Evolutionary conservation across 2,797 vertebrate genomes (phyloP).

Genomic region (Parambassis ranga): DNA sequence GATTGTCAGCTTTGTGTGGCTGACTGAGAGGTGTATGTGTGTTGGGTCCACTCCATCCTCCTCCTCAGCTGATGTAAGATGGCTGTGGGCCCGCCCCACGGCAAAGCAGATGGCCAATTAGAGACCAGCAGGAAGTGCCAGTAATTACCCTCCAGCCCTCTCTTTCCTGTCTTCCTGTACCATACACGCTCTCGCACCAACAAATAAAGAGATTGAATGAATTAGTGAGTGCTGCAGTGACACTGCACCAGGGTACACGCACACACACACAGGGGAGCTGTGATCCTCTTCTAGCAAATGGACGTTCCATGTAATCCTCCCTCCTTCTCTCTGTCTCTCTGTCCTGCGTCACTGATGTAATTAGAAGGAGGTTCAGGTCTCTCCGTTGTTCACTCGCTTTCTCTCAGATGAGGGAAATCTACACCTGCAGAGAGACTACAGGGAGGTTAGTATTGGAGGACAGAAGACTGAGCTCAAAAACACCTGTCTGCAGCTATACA

Average conservation of each 20-base stretch:
- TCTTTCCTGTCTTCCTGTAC: slow-evolving; percentile 63
- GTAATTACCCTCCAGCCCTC: slow-evolving; percentile 72
- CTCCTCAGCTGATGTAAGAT: slow-evolving; percentile 67
- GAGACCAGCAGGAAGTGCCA: slow-evolving; percentile 78
- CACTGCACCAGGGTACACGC: slow-evolving; percentile 63
- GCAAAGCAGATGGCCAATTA: slow-evolving; percentile 82
- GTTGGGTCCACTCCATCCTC: slow-evolving; percentile 40
- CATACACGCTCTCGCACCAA: slow-evolving; percentile 62
- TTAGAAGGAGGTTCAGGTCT: slow-evolving; percentile 65
- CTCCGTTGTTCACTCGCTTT: slow-evolving; percentile 53
- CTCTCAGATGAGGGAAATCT: slow-evolving; percentile 51
- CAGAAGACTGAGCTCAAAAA: neutral
- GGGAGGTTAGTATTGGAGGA: neutral
- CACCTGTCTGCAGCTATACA: slow-evolving; percentile 12
- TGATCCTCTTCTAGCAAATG: slow-evolving; percentile 75
- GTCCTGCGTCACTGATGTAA: slow-evolving; percentile 68
- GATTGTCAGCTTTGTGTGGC: slow-evolving; percentile 29
- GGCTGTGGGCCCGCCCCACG: slow-evolving; percentile 70
- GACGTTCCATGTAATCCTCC: slow-evolving; percentile 73
- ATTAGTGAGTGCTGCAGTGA: slow-evolving; percentile 76
- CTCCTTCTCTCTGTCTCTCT: slow-evolving; percentile 48
- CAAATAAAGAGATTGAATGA: slow-evolving; percentile 79
- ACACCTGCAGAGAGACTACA: slow-evolving; percentile 44
- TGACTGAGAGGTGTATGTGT: slow-evolving; percentile 4
- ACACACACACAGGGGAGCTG: slow-evolving; percentile 51